Base-by-base conservation (phyloP, 2,888 invertebrate species). In the Drosophila helvetica region DNA sequence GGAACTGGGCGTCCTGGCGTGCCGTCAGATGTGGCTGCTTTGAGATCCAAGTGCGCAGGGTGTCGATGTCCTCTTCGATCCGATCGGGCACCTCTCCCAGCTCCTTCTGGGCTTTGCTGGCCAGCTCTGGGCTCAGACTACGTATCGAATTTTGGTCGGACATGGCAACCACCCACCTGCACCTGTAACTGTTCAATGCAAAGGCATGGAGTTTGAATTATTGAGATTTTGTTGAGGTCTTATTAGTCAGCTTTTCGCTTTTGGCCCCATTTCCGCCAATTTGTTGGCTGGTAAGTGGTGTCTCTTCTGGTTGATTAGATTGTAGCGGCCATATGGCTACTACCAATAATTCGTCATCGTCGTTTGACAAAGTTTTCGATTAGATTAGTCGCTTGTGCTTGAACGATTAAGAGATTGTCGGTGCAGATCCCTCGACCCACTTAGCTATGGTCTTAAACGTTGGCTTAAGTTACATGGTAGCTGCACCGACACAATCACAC, bases 1-100 rank as follows among this genome's bases (percentile, higher is more conserved):
- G 75, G 78, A 93, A 93, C 78, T 94, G 93, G 69, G 93, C 93
- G 72, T 91, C 90, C 25, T 88, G 84, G 22, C 91, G 90, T 1
- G 91, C 90, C 70, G 71, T 90, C 10, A 94, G 83, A 82, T 94
- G 93, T 1, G 93, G 92, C 77, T 93, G 93, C 80, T 93, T 93
- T 46, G 89, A 83, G 51, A 94, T 90, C 94, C 94, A 94, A 19
- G 92, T 91, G 54, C 92, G 91, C 43, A 94, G 89, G 47, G 91
- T 88, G 8, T 88, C 89, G 38, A 93, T 90, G 53, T 93, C 90
- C 15, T 90, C 90, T 38, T 84, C 77, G 18, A 92, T 84, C 18
- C 91, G 87, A 22, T 90, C 90, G 0, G 93, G 93, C 72, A 92
- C 92, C 86, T 94, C 94, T 51, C 92, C 92, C 42, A 94, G 83